phyloP scores from a whole-genome alignment of 2,113 vertebrate genomes.

The Taurulus bubalis region DNA sequence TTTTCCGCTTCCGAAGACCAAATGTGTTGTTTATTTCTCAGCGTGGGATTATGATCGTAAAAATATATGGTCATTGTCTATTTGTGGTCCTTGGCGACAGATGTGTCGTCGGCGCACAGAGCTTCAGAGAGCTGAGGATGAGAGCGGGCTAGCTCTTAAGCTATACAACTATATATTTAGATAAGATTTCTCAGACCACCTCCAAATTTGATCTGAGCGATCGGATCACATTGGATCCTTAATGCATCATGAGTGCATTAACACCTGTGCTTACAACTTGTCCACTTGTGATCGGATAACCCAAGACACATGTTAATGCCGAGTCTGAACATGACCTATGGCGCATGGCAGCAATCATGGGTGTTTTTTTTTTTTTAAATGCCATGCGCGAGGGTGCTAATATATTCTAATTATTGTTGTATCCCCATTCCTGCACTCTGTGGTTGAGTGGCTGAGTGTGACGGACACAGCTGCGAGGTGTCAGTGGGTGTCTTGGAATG shows the following conservation, averaged over 20 bases:
- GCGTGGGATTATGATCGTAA: not conserved
- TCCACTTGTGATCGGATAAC: not conserved
- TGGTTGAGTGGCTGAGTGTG: conserved; percentile 66
- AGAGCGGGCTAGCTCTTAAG: too few relatives aligned
- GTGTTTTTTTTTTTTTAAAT: too few relatives aligned
- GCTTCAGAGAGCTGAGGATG: too few relatives aligned
- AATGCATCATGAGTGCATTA: not conserved
- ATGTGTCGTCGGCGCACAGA: too few relatives aligned
- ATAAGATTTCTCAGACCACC: not conserved
- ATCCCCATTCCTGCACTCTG: conserved; percentile 46
- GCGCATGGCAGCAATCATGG: not conserved
- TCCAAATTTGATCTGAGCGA: not conserved
- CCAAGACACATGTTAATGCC: not conserved
- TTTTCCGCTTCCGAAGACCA: not conserved
- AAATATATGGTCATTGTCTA: not conserved
- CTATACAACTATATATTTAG: too few relatives aligned
- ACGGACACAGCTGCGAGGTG: conserved; percentile 76
- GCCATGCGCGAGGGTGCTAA: conserved; percentile 30
- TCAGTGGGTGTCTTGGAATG: conserved; percentile 57
- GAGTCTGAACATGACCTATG: not conserved
- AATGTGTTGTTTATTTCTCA: not conserved
- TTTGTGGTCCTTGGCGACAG: too few relatives aligned
- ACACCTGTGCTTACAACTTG: not conserved
- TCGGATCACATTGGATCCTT: not conserved
- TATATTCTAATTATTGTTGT: conserved; percentile 74